phyloP scores from a whole-genome alignment of 2,888 invertebrate genomes.

The Pyrochroa serraticornis region DNA sequence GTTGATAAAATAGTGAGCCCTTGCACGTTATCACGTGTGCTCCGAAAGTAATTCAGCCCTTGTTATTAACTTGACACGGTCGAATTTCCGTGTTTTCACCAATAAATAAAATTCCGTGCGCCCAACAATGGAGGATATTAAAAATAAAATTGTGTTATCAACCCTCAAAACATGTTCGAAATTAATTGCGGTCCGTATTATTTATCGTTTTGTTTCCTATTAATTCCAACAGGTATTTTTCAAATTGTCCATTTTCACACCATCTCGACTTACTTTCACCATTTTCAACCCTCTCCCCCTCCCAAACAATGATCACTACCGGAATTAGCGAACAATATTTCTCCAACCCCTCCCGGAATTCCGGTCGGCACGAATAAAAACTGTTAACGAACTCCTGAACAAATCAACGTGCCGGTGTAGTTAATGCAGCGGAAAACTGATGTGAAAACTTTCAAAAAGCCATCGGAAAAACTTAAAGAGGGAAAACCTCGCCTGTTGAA shows the following conservation, averaged over 20 bases:
- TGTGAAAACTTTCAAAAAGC: slow-evolving; percentile 28
- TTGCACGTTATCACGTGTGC: slow-evolving; percentile 5
- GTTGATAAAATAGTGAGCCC: not conserved
- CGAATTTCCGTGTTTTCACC: slow-evolving; percentile 5
- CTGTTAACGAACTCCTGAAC: slow-evolving; percentile 35
- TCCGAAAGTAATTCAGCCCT: not conserved
- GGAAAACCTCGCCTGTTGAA: slow-evolving; percentile 23
- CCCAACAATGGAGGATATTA: too few species aligned
- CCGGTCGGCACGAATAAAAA: slow-evolving; percentile 27
- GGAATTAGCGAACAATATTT: slow-evolving; percentile 9
- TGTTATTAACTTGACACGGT: not conserved
- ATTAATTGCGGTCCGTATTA: slow-evolving; percentile 13
- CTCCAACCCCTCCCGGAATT: not conserved
- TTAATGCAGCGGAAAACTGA: slow-evolving; percentile 43
- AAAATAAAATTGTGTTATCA: slow-evolving; percentile 14
- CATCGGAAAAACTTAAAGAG: slow-evolving; percentile 18
- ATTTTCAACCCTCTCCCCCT: too few species aligned
- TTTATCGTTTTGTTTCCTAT: slow-evolving; percentile 14
- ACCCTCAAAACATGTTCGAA: slow-evolving; percentile 12
- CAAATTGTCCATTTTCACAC: slow-evolving; percentile 8
- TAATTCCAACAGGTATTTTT: slow-evolving; percentile 20
- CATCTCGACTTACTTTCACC: not conserved
- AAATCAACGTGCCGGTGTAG: slow-evolving; percentile 39
- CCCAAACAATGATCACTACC: slow-evolving; percentile 5
- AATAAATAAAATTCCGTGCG: not conserved